A percentile compares a stretch with the other conserved stretches of the same genome.
These are phyloP conservation scores for Solenopsis fugax DNA, from an alignment of 1,140 invertebrate genomes.

Conservation along the genomic window DNA sequence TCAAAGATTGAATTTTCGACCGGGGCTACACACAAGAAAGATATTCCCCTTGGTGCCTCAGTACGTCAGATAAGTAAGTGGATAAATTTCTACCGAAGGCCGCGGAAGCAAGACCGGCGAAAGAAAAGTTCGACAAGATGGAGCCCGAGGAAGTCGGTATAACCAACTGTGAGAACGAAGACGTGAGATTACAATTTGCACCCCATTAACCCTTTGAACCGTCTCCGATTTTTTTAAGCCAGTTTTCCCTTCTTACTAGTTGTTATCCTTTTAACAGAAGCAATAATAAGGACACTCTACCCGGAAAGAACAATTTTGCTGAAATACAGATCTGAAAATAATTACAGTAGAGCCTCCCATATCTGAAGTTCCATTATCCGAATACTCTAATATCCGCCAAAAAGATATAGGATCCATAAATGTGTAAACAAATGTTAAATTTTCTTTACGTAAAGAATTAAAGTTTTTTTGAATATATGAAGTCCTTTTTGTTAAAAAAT, in stretches of 20 bases:
- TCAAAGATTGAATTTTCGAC: constrained; percentile 68
- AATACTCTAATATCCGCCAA: too few species aligned
- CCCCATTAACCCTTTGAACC: constrained; percentile 20
- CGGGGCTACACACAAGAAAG: constrained; percentile 39
- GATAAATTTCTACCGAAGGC: constrained; percentile 64
- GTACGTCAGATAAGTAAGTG: constrained; percentile 64
- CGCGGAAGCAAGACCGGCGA: constrained; percentile 21
- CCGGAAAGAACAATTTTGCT: too few species aligned
- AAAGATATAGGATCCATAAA: too few species aligned
- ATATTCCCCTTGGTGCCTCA: constrained; percentile 54
- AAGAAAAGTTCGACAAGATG: constrained; percentile 56
- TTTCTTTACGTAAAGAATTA: too few species aligned
- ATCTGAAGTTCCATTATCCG: too few species aligned
- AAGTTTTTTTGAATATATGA: too few species aligned
- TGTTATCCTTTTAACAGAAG: not conserved
- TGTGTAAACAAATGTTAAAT: too few species aligned
- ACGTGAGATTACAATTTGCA: constrained; percentile 52
- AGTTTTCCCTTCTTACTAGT: not conserved
- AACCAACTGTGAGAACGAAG: constrained; percentile 23
- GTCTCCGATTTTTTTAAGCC: not conserved
- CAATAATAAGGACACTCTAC: not conserved
- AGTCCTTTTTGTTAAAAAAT: too few species aligned
- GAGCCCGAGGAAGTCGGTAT: constrained; percentile 6
- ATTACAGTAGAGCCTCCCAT: too few species aligned
- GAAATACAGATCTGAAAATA: too few species aligned